Evolutionary conservation across 2,888 invertebrate genomes (phyloP).

Genomic region (Dyspetes luteomarginatus): DNA sequence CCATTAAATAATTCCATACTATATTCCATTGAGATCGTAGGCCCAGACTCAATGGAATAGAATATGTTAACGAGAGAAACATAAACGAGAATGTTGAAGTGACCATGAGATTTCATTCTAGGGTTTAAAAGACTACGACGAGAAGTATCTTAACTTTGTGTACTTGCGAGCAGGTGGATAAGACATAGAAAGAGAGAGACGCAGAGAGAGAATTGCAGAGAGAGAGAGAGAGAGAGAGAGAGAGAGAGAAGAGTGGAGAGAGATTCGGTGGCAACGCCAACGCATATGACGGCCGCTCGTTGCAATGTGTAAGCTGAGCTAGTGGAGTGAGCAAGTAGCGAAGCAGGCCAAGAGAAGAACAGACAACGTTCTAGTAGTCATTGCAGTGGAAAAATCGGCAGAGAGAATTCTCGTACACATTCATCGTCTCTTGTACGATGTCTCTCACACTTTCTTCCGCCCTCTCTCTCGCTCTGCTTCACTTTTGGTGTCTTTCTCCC

Average conservation of each 20-base stretch:
- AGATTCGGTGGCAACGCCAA: neutral
- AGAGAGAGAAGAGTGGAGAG: neutral
- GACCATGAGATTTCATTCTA: constrained; percentile 27
- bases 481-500: constrained; percentile 13
- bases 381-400: constrained; percentile 23
- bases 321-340: constrained; percentile 51
- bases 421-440: constrained; percentile 16
- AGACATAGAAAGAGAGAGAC: constrained; percentile 20
- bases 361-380: constrained; percentile 12
- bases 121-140: constrained; percentile 24
- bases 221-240: neutral
- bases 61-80: constrained; percentile 50
- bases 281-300: neutral
- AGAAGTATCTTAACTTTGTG: constrained; percentile 32
- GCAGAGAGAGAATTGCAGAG: neutral
- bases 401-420: too few species aligned
- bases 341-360: constrained; percentile 37
- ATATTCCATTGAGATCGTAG: constrained; percentile 58
- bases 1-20: constrained; percentile 27
- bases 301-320: constrained; percentile 10
- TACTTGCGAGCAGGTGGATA: constrained; percentile 70
- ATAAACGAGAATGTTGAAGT: neutral
- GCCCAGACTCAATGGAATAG: constrained; percentile 56
- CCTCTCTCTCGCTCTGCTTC: constrained; percentile 1
- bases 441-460: constrained; percentile 22